A percentile compares a stretch with the other conserved stretches of the same genome.
These are phyloP conservation scores for Nannoperca obscura DNA, from an alignment of 2,797 vertebrate species.

Conservation along the genomic window DNA sequence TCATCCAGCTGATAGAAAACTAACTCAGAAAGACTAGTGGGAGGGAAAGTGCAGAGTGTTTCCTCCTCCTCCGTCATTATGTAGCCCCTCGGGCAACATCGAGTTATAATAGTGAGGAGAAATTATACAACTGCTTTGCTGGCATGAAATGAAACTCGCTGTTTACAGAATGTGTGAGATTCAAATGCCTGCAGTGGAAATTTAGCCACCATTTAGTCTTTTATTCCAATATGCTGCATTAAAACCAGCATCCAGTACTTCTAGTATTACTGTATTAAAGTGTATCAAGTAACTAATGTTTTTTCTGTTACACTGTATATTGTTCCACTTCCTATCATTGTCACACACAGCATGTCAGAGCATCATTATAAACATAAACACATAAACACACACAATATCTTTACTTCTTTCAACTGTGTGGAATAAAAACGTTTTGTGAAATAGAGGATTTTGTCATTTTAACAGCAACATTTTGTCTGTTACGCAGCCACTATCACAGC, in stretches of 20 bases:
- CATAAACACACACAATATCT: no score
- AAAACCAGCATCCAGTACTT: neutral
- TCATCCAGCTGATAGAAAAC: neutral
- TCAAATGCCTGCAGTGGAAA: neutral
- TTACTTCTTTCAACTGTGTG: neutral
- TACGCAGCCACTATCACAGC: slow-evolving; percentile 95
- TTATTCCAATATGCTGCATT: neutral
- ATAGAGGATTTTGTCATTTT: neutral
- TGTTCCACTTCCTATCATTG: neutral
- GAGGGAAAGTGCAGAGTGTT: no score
- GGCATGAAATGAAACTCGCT: neutral
- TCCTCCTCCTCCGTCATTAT: neutral
- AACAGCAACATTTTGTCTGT: neutral
- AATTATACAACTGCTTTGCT: neutral
- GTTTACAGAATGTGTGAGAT: neutral
- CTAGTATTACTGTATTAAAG: neutral
- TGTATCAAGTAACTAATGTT: neutral
- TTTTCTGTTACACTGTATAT: neutral
- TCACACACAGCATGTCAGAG: no score
- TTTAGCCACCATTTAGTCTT: neutral
- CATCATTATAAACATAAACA: neutral
- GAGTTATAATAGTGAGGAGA: no score
- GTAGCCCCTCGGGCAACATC: neutral
- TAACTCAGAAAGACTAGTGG: no score
- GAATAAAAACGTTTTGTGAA: neutral